Evolutionary conservation across 2,113 vertebrate genomes (phyloP), one percentile per base, ranked within the genome.

Genomic region (Strigops habroptila): DNA sequence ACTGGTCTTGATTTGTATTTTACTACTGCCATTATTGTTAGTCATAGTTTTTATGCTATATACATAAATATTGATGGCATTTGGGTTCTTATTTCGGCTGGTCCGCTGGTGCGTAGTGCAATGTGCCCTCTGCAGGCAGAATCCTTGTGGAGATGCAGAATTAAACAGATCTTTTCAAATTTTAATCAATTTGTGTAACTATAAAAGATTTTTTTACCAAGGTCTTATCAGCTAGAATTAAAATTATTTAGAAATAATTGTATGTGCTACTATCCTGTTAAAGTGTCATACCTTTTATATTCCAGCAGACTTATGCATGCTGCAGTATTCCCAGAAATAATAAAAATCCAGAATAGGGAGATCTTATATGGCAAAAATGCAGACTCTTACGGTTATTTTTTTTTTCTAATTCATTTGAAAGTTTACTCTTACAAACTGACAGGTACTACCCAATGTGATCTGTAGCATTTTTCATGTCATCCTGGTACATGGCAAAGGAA

Each of bases 41-140:
- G 18, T 24, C 12, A 1, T 15, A 69, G 1, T 6, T 1, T 76
- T 59, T 48, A 59, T 10, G 73, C 27, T 53, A 0, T 9, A 6
- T 27, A 14, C 49, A 35, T 46, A 39, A 81, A 64, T 30, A 44
- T 16, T 62, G 44, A 62, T 81, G 85, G 33, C 0, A 0, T 27
- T 18, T 25, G 59, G 43, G 53, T 3, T 88, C 41, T 57, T 48
- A 16, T 49, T 80, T 49, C 49, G 31, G 17, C 4, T 1, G 0
- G 1, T 11, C 67, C 49, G 39, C 15, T 1, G 0, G 22, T 18
- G 31, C 28, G 46, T 22, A 5, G 21, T 24, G 1, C 39, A 49
- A 12, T 0, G 4, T 78, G 33, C 22, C 18, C 8, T 3, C 25
- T 1, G 0, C 44, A 27, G 13, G 18, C 49, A 22, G 39, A 82